A percentile compares a stretch with the other conserved stretches of the same genome.
Conservation (phyloP, 2,888 invertebrate genomes). For the Lithodes maja region DNA sequence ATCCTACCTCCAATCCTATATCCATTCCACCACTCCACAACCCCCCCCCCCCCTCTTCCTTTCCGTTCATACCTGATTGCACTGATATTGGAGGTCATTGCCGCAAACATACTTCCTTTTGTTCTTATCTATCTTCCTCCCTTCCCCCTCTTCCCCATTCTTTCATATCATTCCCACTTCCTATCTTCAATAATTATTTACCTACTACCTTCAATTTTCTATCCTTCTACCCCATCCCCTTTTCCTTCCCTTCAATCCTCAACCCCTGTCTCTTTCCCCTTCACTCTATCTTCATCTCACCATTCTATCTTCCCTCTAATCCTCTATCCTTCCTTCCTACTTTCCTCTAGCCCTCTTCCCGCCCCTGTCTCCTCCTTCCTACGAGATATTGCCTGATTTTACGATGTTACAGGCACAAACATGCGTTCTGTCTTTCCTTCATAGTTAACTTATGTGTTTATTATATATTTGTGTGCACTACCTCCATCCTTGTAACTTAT, state of each 20-base stretch:
- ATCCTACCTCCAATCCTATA: too few species aligned
- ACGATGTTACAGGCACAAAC: too few species aligned
- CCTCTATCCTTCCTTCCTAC: neutral
- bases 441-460: too few species aligned
- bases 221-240: neutral
- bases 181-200: neutral
- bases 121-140: neutral
- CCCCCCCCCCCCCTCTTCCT: too few species aligned
- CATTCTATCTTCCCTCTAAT: neutral
- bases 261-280: neutral
- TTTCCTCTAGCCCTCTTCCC: neutral
- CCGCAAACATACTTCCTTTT: neutral
- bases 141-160: neutral
- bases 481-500: too few species aligned
- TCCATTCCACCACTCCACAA: too few species aligned
- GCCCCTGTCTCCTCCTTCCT: neutral
- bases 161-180: neutral
- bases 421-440: too few species aligned
- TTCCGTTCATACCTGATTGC: too few species aligned
- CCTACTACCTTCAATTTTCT: neutral
- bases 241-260: neutral
- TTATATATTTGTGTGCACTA: too few species aligned
- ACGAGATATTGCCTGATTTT: too few species aligned
- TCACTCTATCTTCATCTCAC: neutral
- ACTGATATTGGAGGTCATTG: too few species aligned